These are phyloP conservation scores for Palaemon carinicauda DNA, from an alignment of 1,140 invertebrate species.

Conservation along the genomic window DNA sequence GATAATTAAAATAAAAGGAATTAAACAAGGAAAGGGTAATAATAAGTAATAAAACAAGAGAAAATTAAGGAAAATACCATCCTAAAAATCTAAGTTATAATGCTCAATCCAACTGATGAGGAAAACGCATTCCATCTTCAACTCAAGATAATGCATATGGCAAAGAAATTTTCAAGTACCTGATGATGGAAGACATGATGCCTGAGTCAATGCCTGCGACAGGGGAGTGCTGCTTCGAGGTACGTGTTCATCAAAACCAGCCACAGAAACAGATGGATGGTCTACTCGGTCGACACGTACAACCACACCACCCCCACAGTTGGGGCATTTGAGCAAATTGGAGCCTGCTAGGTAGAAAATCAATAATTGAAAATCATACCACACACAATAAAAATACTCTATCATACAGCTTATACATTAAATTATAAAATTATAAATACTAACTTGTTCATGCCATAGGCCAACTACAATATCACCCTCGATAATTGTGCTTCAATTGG, in stretches of 20 bases:
- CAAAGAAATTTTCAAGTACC: not conserved
- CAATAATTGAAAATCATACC: too few species aligned
- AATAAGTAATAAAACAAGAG: too few species aligned
- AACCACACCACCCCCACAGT: conserved; percentile 13
- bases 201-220: not conserved
- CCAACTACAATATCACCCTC: too few species aligned
- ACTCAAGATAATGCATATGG: not conserved
- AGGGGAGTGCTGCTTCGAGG: not conserved
- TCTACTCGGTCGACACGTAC: conserved; percentile 6
- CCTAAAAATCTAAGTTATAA: too few species aligned
- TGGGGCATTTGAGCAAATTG: conserved; percentile 8
- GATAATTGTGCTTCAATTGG: too few species aligned
- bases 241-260: not conserved
- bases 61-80: too few species aligned
- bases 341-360: not conserved
- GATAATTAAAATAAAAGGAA: too few species aligned
- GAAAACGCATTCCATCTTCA: not conserved
- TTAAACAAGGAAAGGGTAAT: too few species aligned
- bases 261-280: not conserved
- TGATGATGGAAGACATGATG: not conserved
- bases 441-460: too few species aligned
- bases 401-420: not conserved
- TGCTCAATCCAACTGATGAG: not conserved
- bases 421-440: too few species aligned
- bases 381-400: not conserved